Evolutionary conservation across 2,888 invertebrate genomes (phyloP).

Genomic region (Parnassius mnemosyne): DNA sequence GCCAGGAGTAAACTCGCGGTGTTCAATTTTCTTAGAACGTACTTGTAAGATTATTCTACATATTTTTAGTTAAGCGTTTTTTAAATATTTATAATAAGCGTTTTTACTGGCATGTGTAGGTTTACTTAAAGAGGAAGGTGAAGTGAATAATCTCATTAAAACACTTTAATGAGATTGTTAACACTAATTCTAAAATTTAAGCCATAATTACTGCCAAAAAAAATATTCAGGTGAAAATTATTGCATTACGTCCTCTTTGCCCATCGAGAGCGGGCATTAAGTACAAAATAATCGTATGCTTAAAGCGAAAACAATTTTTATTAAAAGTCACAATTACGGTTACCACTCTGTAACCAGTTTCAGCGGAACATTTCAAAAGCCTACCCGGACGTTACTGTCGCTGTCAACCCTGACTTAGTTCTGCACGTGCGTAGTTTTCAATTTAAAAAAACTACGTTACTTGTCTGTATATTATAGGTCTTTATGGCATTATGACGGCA

Average conservation of each 20-base stretch:
- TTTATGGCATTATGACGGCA: slow-evolving; percentile 25
- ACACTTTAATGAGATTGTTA: no score
- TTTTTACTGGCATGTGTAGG: no score
- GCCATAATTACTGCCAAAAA: no score
- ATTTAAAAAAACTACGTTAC: slow-evolving; percentile 21
- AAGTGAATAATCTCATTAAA: no score
- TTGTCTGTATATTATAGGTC: slow-evolving; percentile 10
- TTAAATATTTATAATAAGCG: no score
- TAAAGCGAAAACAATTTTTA: slow-evolving; percentile 38
- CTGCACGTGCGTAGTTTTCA: slow-evolving; percentile 33
- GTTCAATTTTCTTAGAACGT: slow-evolving; percentile 6
- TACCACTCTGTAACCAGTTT: slow-evolving; percentile 33
- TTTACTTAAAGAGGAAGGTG: no score
- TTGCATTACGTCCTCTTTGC: neutral
- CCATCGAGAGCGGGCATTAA: slow-evolving; percentile 6
- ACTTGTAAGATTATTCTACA: slow-evolving; percentile 4
- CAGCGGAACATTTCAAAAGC: slow-evolving; percentile 30
- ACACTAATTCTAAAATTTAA: no score
- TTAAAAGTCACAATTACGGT: slow-evolving; percentile 37
- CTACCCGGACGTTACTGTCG: slow-evolving; percentile 23
- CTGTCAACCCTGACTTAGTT: slow-evolving; percentile 17
- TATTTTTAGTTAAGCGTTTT: neutral
- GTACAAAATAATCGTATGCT: slow-evolving; percentile 25
- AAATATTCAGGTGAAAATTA: no score
- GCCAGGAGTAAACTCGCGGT: neutral